phyloP scores from a whole-genome alignment of 1,140 invertebrate species.

The Macrotrachela quadricornifera region DNA sequence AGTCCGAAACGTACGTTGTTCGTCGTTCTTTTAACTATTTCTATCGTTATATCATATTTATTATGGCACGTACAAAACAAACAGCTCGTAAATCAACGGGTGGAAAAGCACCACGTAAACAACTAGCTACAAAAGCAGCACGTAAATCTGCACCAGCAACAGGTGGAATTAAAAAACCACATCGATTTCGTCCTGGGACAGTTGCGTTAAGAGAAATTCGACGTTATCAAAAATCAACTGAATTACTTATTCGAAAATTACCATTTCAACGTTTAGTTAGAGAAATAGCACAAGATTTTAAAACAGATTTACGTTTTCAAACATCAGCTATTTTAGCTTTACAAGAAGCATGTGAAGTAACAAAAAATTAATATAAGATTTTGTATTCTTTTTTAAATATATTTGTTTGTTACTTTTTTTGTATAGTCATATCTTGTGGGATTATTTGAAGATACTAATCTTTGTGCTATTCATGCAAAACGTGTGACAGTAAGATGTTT shows the following conservation, averaged over 20 bases:
- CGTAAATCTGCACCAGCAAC: constrained; percentile 58
- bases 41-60: too few relatives aligned
- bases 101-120: constrained; percentile 61
- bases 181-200: constrained; percentile 31
- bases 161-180: constrained; percentile 56
- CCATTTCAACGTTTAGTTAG: constrained; percentile 62
- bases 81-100: constrained; percentile 45
- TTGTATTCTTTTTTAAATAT: too few relatives aligned
- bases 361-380: too few relatives aligned
- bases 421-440: constrained; percentile 50
- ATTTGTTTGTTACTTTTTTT: neutral
- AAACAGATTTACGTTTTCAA: constrained; percentile 40
- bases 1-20: too few relatives aligned
- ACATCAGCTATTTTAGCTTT: constrained; percentile 30
- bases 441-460: constrained; percentile 69
- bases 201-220: constrained; percentile 34
- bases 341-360: constrained; percentile 51
- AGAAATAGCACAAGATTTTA: constrained; percentile 61
- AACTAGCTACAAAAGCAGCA: constrained; percentile 56
- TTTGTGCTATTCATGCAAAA: constrained; percentile 79
- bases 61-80: constrained; percentile 63
- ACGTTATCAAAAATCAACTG: constrained; percentile 45
- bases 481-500: constrained; percentile 49
- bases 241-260: constrained; percentile 44
- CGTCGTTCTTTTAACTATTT: too few relatives aligned